Conservation (phyloP, 2,797 vertebrate species). For the Coendou prehensilis region DNA sequence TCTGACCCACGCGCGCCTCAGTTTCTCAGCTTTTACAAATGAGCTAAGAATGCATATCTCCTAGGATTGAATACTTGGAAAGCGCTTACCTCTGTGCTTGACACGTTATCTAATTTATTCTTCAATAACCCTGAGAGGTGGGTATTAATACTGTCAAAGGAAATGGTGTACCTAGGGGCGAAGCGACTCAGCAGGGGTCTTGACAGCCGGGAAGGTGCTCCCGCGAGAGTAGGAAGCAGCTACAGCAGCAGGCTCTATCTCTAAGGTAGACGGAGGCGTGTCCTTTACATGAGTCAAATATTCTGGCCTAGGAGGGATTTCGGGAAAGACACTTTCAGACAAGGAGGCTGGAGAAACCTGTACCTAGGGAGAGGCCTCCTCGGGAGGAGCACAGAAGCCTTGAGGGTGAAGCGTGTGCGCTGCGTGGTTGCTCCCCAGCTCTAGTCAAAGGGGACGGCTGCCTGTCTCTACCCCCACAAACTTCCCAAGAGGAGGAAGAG, state of each 20-base stretch:
- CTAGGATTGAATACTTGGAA: neutral
- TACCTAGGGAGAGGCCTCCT: neutral
- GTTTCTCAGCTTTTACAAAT: constrained; percentile 38
- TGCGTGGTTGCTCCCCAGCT: neutral
- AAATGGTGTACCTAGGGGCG: constrained; percentile 3
- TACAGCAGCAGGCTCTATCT: neutral
- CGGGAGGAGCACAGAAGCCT: neutral
- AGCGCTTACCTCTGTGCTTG: constrained; percentile 31
- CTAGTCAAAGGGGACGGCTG: neutral
- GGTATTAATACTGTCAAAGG: constrained; percentile 67
- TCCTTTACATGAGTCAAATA: neutral
- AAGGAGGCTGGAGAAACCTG: neutral
- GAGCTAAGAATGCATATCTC: neutral
- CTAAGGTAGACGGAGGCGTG: neutral
- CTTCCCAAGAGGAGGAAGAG: rapidly evolving
- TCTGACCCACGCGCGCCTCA: neutral
- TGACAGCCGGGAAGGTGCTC: constrained; percentile 22
- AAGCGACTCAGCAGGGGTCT: neutral
- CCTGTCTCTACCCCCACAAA: neutral
- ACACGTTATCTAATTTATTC: constrained; percentile 70
- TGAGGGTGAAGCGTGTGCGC: neutral
- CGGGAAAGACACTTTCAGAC: neutral
- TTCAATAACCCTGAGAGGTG: constrained; percentile 63
- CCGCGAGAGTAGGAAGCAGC: neutral
- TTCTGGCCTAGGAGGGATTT: neutral